These are phyloP conservation scores for Siniperca chuatsi DNA, from an alignment of 2,113 vertebrate species.

Conservation along the genomic window DNA sequence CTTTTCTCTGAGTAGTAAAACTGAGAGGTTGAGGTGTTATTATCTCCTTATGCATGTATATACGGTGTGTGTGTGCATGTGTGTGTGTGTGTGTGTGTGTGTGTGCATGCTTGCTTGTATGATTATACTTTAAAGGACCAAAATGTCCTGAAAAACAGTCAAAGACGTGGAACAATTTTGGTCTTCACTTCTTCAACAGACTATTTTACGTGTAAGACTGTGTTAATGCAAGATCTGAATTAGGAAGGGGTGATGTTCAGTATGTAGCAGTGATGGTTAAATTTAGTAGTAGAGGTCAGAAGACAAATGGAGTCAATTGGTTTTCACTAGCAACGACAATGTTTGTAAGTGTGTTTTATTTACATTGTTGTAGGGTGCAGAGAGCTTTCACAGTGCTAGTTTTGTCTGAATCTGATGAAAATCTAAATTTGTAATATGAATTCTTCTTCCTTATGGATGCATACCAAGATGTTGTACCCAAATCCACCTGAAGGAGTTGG, in stretches of 20 bases:
- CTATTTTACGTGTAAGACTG: not conserved
- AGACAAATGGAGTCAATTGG: not conserved
- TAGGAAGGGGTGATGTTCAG: not conserved
- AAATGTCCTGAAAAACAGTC: not conserved
- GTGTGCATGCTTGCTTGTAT: not conserved
- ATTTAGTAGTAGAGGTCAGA: not conserved
- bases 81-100: no score
- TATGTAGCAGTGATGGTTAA: not conserved
- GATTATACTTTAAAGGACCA: not conserved
- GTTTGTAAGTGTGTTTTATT: not conserved
- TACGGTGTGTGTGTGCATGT: no score
- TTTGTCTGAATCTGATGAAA: not conserved
- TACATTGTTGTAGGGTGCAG: not conserved
- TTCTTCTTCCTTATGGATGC: not conserved
- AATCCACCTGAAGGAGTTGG: not conserved
- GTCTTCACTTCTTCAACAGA: not conserved
- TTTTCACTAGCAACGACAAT: not conserved
- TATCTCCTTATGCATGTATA: no score
- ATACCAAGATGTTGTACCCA: not conserved
- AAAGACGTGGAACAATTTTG: not conserved
- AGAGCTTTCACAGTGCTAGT: not conserved
- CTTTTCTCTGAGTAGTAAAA: not conserved
- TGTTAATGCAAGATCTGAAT: not conserved
- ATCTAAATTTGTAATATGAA: not conserved
- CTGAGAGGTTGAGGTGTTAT: not conserved